Evolutionary conservation across 2,113 vertebrate genomes (phyloP).

Genomic region (Percopsis transmontana): DNA sequence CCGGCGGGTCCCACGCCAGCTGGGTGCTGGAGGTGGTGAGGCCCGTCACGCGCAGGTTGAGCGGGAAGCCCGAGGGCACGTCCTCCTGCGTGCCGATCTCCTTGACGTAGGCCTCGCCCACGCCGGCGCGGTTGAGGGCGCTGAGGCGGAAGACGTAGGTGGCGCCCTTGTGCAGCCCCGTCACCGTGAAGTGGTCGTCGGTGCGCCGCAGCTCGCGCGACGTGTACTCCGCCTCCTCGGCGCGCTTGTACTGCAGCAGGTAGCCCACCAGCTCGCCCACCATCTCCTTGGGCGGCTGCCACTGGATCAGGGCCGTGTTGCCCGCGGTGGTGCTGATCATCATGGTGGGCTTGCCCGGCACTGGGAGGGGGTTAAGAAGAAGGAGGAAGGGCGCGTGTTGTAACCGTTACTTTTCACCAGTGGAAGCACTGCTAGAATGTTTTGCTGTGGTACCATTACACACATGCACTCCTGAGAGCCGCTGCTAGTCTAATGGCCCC

Average conservation of each 20-base stretch:
- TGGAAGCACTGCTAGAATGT: background rate
- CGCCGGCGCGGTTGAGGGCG: conserved; percentile 91
- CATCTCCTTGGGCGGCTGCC: conserved; percentile 97
- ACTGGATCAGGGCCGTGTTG: conserved; percentile 96
- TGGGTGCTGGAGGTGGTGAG: conserved; percentile 92
- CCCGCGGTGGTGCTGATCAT: conserved; percentile 95
- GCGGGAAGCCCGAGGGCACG: conserved; percentile 87
- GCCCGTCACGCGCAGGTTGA: conserved; percentile 89
- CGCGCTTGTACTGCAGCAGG: conserved; percentile 90
- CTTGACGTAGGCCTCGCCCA: conserved; percentile 90
- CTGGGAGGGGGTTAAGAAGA: conserved; percentile 59
- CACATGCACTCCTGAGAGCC: background rate
- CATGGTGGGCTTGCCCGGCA: conserved; percentile 95
- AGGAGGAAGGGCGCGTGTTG: background rate
- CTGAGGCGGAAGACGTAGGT: conserved; percentile 91
- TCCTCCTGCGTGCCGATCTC: conserved; percentile 92
- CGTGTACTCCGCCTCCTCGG: conserved; percentile 86
- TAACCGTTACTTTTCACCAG: background rate
- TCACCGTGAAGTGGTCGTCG: conserved; percentile 92
- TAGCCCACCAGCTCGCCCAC: conserved; percentile 95
- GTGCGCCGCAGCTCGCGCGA: conserved; percentile 86
- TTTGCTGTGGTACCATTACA: background rate
- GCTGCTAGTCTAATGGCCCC: no score
- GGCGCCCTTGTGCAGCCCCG: conserved; percentile 91
- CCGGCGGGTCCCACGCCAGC: conserved; percentile 92